Percentiles rank a stretch among this genome's conserved stretches.
Evolutionary conservation across 1,140 invertebrate genomes (phyloP).

Genomic region (Achatina immaculata): DNA sequence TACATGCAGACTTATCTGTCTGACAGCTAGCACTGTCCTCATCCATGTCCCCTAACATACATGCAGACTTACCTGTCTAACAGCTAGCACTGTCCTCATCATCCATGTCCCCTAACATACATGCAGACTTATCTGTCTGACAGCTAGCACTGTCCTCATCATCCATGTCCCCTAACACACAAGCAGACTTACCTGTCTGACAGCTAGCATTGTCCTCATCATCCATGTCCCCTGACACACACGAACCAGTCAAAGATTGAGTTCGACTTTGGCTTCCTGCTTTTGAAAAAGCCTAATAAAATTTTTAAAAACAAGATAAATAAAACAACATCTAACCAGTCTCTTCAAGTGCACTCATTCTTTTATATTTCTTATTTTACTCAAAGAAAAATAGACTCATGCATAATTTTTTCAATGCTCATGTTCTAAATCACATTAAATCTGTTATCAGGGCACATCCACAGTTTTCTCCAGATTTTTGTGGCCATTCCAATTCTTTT

Average conservation of each 20-base stretch:
- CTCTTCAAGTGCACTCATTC: background rate
- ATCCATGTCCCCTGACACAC: slow-evolving; percentile 37
- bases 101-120: slow-evolving; percentile 32
- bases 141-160: slow-evolving; percentile 4
- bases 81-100: slow-evolving; percentile 38
- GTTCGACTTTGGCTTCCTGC: slow-evolving; percentile 38
- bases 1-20: too few species aligned
- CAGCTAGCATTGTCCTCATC: slow-evolving; percentile 38
- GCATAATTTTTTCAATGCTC: too few species aligned
- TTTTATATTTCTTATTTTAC: too few species aligned
- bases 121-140: background rate
- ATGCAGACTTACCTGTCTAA: slow-evolving; percentile 26
- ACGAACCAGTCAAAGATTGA: slow-evolving; percentile 38
- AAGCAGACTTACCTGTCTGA: slow-evolving; percentile 28
- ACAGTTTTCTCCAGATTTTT: too few species aligned
- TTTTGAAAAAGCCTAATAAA: slow-evolving; percentile 25
- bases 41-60: background rate
- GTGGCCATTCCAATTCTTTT: too few species aligned
- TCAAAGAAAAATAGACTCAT: too few species aligned
- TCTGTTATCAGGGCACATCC: too few species aligned
- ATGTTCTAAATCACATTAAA: too few species aligned
- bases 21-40: too few species aligned
- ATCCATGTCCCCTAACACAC: background rate
- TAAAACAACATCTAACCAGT: background rate
- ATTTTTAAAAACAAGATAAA: background rate